Base-by-base conservation (phyloP, 2,888 invertebrate genomes). In the Hirtodrosophila alboralis region DNA sequence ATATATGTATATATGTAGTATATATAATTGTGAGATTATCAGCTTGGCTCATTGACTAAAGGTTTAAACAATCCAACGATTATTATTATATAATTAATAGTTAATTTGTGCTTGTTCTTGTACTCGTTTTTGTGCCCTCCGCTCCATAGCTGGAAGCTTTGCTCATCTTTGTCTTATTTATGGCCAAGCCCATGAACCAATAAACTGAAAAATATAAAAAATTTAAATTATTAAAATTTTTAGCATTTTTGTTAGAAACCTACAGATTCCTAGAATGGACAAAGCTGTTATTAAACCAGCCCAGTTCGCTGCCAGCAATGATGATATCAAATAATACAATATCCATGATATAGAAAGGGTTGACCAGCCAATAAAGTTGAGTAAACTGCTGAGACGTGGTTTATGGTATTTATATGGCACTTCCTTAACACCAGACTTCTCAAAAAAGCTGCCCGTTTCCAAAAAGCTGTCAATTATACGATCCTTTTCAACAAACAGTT, bases 111-210 rank as follows among this genome's bases (percentile, higher is more conserved):
- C 72, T 66, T 10, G 58, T 1, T 54, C 77, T 87, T 86, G 85
- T 71, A 71, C 72, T 66, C 12, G 58, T 1, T 54, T 70, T 70
- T 61, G 78, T 68, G 56, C 52, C 51, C 45, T 78, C 80, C 3
- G 89, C 91, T 65, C 96, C 96, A 88, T 96, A 97, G 4, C 94
- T 94, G 21, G 96, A 96, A 30, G 94, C 95, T 90, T 95, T 95
- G 87, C 95, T 95, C 78, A 96, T 96, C 91, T 96, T 94, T 1
- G 96, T 95, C 93, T 95, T 94, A 45, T 95, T 95, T 81, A 97
- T 95, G 37, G 95, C 93, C 89, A 95, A 95, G 84, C 95, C 93
- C 90, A 96, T 93, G 18, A 96, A 91, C 71, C 94, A 90, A 90
- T 94, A 95, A 91, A 96, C 96, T 96, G 93, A 0, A 86, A 86